Conservation (phyloP, 2,113 vertebrate species). For the Cheilinus undulatus region DNA sequence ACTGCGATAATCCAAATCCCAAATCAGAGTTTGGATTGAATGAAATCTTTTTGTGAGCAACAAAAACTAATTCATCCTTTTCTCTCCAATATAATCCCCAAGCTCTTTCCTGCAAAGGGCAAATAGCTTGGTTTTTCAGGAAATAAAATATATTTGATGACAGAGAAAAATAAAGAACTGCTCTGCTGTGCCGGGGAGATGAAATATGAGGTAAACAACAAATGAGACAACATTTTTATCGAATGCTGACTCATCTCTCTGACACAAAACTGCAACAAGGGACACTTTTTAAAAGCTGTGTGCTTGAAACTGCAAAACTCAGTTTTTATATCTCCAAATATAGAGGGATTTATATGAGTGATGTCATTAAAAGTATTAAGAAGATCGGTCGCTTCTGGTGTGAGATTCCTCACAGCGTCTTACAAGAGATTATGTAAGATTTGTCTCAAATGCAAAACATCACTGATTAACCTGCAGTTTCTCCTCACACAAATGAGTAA, state of each 20-base stretch:
- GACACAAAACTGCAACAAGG: conserved; percentile 12
- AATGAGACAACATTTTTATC: background rate
- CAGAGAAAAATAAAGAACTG: background rate
- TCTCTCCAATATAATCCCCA: background rate
- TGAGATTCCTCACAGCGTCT: conserved; percentile 15
- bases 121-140: background rate
- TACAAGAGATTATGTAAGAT: conserved; percentile 30
- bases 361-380: conserved; percentile 62
- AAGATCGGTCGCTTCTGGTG: conserved; percentile 35
- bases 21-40: too few species aligned
- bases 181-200: background rate
- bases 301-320: conserved; percentile 4
- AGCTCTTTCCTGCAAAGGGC: background rate
- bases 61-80: background rate
- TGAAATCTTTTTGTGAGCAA: too few species aligned
- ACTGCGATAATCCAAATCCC: too few species aligned
- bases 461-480: conserved; percentile 18
- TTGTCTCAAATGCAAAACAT: conserved; percentile 23
- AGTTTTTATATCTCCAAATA: conserved; percentile 12
- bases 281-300: conserved; percentile 18
- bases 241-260: background rate
- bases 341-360: conserved; percentile 53
- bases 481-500: background rate
- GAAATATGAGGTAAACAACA: conserved; percentile 10
- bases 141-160: conserved; percentile 13